These are phyloP conservation scores for Planococcus citri DNA, from an alignment of 1,140 invertebrate genomes.

Conservation along the genomic window DNA sequence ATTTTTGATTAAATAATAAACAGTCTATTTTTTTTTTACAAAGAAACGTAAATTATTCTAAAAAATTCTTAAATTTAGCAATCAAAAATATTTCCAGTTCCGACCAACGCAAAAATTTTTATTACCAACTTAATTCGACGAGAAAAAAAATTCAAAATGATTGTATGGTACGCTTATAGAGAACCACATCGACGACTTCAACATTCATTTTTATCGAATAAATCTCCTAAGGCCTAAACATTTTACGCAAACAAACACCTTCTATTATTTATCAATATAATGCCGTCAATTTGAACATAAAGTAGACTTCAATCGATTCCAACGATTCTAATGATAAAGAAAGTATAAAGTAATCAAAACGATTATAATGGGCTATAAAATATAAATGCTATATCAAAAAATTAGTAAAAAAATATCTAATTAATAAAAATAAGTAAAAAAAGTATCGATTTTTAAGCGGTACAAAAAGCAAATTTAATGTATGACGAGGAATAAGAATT, in stretches of 20 bases:
- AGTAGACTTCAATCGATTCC: not conserved
- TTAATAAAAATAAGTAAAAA: not conserved
- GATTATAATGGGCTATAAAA: not conserved
- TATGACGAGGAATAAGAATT: not conserved
- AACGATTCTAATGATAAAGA: not conserved
- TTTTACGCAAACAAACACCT: too few relatives aligned
- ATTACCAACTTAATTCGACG: not conserved
- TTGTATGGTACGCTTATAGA: not conserved
- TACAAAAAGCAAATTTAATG: not conserved
- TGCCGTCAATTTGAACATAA: not conserved
- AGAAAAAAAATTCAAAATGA: not conserved
- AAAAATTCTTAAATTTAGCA: too few relatives aligned
- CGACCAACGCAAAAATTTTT: too few relatives aligned
- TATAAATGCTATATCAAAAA: not conserved
- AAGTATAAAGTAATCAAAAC: not conserved
- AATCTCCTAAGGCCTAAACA: too few relatives aligned
- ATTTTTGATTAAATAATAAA: too few relatives aligned
- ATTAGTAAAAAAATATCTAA: not conserved
- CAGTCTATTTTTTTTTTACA: too few relatives aligned
- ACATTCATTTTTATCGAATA: not conserved
- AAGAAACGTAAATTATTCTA: too few relatives aligned
- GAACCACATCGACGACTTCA: not conserved
- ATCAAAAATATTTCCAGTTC: too few relatives aligned
- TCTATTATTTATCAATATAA: not conserved
- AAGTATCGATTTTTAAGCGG: not conserved